Evolutionary conservation across 2,888 invertebrate species (phyloP).

Genomic region (Ceratothoa steindachneri): DNA sequence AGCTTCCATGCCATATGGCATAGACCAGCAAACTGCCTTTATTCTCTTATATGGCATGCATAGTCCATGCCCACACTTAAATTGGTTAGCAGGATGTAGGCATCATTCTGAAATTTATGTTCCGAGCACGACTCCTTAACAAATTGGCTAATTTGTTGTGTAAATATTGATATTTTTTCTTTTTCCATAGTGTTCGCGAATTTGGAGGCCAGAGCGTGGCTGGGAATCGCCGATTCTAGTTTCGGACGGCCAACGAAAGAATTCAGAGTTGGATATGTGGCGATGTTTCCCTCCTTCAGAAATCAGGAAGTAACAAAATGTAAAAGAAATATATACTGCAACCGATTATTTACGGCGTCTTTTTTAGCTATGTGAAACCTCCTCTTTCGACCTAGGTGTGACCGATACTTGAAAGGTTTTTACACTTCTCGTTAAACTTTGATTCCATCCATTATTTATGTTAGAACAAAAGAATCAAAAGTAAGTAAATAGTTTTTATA

Average conservation of each 20-base stretch:
- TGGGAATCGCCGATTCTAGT: neutral
- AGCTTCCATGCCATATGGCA: no score
- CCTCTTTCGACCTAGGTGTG: neutral
- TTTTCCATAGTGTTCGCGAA: neutral
- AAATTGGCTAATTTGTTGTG: neutral
- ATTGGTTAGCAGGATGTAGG: no score
- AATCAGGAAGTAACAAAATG: no score
- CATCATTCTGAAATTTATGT: no score
- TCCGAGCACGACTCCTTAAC: neutral
- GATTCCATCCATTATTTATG: conserved; percentile 9
- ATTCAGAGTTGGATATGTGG: neutral
- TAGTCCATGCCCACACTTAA: no score
- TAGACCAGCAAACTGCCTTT: no score
- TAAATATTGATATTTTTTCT: no score
- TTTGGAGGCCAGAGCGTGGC: neutral
- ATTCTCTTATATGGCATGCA: no score
- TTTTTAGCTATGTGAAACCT: neutral
- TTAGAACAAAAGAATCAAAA: neutral
- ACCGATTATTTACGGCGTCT: no score
- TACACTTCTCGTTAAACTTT: neutral
- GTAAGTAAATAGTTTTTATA: neutral
- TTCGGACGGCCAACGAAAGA: neutral
- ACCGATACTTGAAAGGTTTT: neutral
- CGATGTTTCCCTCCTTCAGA: neutral
- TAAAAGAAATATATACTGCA: no score